Evolutionary conservation across 2,113 vertebrate species (phyloP), one percentile per base, ranked within the genome.

Genomic region (Eleginops maclovinus): DNA sequence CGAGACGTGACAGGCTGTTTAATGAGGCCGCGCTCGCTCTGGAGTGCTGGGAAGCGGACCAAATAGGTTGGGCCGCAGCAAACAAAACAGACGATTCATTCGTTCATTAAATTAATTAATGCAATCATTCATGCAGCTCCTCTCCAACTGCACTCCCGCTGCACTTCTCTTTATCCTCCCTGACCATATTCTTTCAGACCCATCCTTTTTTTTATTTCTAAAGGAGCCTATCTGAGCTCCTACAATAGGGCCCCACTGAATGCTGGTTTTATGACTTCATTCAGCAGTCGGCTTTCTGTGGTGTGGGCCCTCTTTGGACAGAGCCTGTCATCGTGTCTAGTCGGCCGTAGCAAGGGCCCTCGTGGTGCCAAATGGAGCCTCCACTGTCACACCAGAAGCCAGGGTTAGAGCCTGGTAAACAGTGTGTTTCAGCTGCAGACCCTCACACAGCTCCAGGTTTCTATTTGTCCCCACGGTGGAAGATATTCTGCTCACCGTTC

Each of bases 11-110:
- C 91, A 31, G 75, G 93, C 78, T 86, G 91, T 90, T 89, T 89
- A 94, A 93, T 84, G 81, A 92, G 88, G 61, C 76, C n/a, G 73
- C 22, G 40, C 69, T 87, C 66, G 71, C 94, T 94, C 75, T 15
- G n/a, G 87, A 94, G 94, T 93, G 94, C 75, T 95, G 95, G 96
- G 96, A 96, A 95, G 92, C 63, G 81, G 93, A 95, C 94, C 95
- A 93, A 95, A 93, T 93, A 94, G 94, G 88, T 93, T 95, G 94
- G 74, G 81, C 51, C 43, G 91, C 93, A 43, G 77, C 71, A 85
- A 84, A 93, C 90, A 93, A 86, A 94, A 89, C 78, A 77, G 76
- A 62, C 80, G 31, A 90, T 93, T 94, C 91, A 93, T 92, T 81
- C 70, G 83, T 83, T 88, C 70, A 74, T 84, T 72, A 44, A 58